Percentiles rank a stretch among this genome's conserved stretches.
phyloP scores from a whole-genome alignment of 1,140 invertebrate species.

The Drosophila aff. region DNA sequence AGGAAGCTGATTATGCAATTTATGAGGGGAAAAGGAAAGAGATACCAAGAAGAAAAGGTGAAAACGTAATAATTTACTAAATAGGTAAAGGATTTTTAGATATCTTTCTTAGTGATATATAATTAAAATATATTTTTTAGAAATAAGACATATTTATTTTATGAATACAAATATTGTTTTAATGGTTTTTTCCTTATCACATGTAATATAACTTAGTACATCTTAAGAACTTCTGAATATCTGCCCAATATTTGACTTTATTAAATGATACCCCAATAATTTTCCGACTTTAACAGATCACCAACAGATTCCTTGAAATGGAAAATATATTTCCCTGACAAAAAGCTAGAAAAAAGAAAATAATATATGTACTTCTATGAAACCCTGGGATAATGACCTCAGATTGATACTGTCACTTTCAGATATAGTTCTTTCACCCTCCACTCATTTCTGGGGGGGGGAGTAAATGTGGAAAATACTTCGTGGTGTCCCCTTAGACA shows the following conservation, averaged over 20 bases:
- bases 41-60: neutral
- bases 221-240: neutral
- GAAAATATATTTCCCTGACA: slow-evolving; percentile 4
- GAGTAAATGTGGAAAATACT: slow-evolving; percentile 10
- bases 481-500: slow-evolving; percentile 7
- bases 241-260: neutral
- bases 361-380: slow-evolving; percentile 5
- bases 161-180: too few species aligned
- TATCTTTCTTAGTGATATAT: too few species aligned
- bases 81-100: too few species aligned
- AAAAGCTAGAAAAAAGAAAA: neutral
- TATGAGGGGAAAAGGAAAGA: neutral
- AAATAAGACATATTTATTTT: too few species aligned
- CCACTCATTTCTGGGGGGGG: neutral
- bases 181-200: neutral
- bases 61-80: too few species aligned
- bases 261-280: neutral
- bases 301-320: neutral
- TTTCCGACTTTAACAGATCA: neutral
- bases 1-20: slow-evolving; percentile 37
- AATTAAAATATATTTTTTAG: too few species aligned
- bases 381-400: slow-evolving; percentile 24
- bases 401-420: slow-evolving; percentile 44
- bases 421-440: slow-evolving; percentile 31
- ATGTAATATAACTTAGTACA: neutral